Evolutionary conservation across 2,888 invertebrate species (phyloP).

Genomic region (Coremacera marginata): DNA sequence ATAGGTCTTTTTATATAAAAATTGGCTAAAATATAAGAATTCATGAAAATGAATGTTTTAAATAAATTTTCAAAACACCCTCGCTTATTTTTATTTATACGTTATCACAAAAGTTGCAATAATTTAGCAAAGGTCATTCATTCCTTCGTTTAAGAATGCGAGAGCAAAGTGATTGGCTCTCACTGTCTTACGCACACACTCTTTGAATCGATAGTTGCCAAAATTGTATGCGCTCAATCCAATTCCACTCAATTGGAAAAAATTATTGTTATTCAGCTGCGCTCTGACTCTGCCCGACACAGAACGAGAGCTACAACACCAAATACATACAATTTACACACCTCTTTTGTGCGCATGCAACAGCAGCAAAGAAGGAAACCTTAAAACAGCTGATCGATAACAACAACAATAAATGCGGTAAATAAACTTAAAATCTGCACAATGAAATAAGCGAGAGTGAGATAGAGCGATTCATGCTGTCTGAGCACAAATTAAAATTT

Average conservation of each 20-base stretch:
- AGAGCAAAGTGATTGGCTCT: not conserved
- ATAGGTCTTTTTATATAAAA: no score
- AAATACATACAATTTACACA: not conserved
- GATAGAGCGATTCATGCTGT: not conserved
- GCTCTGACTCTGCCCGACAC: not conserved
- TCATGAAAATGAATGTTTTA: no score
- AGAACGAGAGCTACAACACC: not conserved
- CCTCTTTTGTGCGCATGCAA: slow-evolving; percentile 13
- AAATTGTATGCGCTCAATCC: not conserved
- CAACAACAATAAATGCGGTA: not conserved
- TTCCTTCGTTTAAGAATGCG: no score
- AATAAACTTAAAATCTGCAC: not conserved
- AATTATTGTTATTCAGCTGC: not conserved
- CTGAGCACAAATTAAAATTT: no score
- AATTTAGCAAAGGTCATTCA: no score
- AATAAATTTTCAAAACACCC: no score
- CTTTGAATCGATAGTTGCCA: no score
- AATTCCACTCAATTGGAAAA: no score
- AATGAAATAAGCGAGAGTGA: not conserved
- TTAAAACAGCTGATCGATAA: slow-evolving; percentile 33
- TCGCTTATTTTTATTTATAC: no score
- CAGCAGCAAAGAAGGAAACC: not conserved
- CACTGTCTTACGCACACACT: not conserved
- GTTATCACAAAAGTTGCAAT: no score
- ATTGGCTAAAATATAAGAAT: no score